Evolutionary conservation across 2,888 invertebrate species (phyloP).

Genomic region (Pheosia tremula): DNA sequence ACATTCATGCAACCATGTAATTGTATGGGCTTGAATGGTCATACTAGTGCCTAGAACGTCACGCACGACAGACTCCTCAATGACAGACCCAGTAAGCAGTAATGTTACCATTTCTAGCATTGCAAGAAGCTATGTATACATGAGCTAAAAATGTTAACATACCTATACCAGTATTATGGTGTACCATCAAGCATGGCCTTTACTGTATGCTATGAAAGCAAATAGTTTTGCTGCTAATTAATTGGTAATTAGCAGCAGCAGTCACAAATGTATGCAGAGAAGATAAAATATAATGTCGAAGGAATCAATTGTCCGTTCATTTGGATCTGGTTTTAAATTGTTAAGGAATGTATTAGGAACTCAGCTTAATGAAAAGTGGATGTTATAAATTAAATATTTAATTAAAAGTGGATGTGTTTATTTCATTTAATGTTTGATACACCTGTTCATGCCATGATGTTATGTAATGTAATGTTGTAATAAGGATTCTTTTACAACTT

Average conservation of each 20-base stretch:
- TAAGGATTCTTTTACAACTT: no score
- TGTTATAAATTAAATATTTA: no score
- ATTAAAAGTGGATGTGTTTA: no score
- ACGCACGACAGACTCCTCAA: slow-evolving; percentile 22
- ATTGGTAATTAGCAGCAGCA: slow-evolving; percentile 44
- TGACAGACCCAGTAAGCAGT: slow-evolving; percentile 21
- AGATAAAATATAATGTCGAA: no score
- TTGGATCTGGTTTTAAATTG: no score
- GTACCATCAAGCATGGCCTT: slow-evolving; percentile 52
- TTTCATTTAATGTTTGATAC: no score
- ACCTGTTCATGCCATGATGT: no score
- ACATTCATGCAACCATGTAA: slow-evolving; percentile 7
- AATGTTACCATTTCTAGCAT: slow-evolving; percentile 42
- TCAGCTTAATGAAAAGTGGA: no score
- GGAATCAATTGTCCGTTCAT: no score
- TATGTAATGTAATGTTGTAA: no score
- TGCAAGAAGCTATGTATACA: slow-evolving; percentile 27
- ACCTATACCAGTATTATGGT: slow-evolving; percentile 25
- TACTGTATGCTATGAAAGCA: slow-evolving; percentile 53
- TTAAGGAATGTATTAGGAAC: no score
- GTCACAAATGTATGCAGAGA: neutral
- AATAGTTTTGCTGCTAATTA: slow-evolving; percentile 42
- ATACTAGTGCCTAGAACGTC: slow-evolving; percentile 19
- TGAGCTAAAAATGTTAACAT: slow-evolving; percentile 38
- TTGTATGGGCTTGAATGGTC: slow-evolving; percentile 11